A percentile compares a stretch with the other conserved stretches of the same genome.
Conservation (phyloP, 2,888 invertebrate genomes). For the Azorinus chamasolen region DNA sequence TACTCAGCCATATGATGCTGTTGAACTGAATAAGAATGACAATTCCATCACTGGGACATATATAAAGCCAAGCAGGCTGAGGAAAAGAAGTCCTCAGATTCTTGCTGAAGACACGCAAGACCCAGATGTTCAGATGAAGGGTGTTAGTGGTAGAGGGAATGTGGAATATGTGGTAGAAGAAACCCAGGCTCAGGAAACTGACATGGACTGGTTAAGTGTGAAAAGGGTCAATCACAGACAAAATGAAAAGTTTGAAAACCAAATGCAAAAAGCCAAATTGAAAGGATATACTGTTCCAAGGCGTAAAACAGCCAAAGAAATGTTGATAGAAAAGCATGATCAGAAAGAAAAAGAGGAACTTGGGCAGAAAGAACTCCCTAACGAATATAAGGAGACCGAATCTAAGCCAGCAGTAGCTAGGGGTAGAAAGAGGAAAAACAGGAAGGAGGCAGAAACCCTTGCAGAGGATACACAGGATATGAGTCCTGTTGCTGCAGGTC, state of each 20-base stretch:
- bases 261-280: too few relatives aligned
- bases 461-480: constrained; percentile 46
- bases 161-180: constrained; percentile 19
- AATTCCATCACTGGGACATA: neutral
- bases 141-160: neutral
- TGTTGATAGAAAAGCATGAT: too few relatives aligned
- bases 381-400: too few relatives aligned
- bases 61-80: neutral
- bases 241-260: neutral
- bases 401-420: too few relatives aligned
- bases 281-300: too few relatives aligned
- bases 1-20: constrained; percentile 22
- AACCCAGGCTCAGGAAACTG: constrained; percentile 20
- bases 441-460: constrained; percentile 9
- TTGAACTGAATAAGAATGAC: constrained; percentile 10
- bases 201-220: constrained; percentile 27
- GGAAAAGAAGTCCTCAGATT: constrained; percentile 11
- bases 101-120: constrained; percentile 48
- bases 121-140: constrained; percentile 13
- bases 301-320: too few relatives aligned
- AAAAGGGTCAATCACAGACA: neutral
- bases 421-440: too few relatives aligned
- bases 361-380: too few relatives aligned
- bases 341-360: too few relatives aligned
- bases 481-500: neutral